Evolutionary conservation across 2,113 vertebrate species (phyloP).

Genomic region (Burhinus oedicnemus): DNA sequence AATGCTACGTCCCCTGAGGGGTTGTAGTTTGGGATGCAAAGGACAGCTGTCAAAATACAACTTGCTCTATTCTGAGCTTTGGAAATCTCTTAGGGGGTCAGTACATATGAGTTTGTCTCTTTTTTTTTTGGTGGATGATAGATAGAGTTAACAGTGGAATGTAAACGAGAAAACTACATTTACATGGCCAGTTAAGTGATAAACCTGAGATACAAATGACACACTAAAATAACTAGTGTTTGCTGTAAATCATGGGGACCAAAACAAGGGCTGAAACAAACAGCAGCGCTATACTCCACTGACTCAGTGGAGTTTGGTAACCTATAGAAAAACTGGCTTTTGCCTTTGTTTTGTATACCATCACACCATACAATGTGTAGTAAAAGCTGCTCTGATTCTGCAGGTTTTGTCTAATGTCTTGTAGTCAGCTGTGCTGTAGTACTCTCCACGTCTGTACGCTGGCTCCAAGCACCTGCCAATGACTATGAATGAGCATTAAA

Average conservation of each 20-base stretch:
- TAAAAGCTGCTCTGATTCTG: background rate
- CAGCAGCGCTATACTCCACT: rapidly evolving
- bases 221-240: background rate
- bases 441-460: background rate
- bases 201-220: background rate
- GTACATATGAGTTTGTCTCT: background rate
- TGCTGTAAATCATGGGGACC: background rate
- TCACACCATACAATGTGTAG: background rate
- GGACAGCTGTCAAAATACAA: conserved; percentile 76
- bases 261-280: background rate
- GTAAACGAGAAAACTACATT: background rate
- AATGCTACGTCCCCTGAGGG: conserved; percentile 54
- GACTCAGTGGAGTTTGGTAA: background rate
- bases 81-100: conserved; percentile 4
- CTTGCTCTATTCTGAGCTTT: conserved; percentile 7
- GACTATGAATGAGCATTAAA: background rate
- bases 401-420: background rate
- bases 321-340: background rate
- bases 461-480: background rate
- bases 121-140: background rate
- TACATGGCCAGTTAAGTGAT: background rate
- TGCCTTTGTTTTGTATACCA: background rate
- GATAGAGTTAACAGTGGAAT: background rate
- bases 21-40: conserved; percentile 35
- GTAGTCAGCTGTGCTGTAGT: background rate